Base-by-base conservation (phyloP, 2,797 vertebrate genomes). In the Chrysocyon brachyurus region DNA sequence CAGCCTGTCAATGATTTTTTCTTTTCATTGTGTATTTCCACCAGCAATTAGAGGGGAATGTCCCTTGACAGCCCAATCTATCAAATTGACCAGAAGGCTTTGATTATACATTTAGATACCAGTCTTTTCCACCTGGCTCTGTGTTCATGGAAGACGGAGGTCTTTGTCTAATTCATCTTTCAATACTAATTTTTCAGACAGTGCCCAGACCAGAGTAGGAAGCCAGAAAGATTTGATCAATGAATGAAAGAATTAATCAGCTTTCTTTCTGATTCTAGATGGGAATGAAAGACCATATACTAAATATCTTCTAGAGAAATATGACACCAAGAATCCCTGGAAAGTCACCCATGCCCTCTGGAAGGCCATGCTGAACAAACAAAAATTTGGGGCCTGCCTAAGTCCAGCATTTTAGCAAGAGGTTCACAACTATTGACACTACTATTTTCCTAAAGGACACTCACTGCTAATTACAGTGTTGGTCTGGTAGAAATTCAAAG, bases 241-340 rank as follows among this genome's bases (percentile, higher is more conserved):
- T 61, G 16, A 81, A 96, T 36, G 12, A 89, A 75, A 33, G 33
- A 72, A 64, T 33, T 1, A 70, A 21, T 33, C 54, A 75, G 21
- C 49, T 87, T 93, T 54, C 40, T 63, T 17, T 97, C 84, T 88
- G 5, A 83, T 93, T 95, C 21, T 54, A 95, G 79, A 15, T 52
- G 16, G 28, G n/a, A 94, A 77, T 64, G 54, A 85, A 87, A 94
- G 79, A 52, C 0, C 15, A 90, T 17, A 64, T 3, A 57, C 12
- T 28, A 79, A 72, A 70, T 46, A 68, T 54, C 68, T 93, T 85
- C 24, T 82, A 72, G 28, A 78, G 61, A 54, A 87, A 92, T 21
- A 72, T 79, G n/a, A 75, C 14, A n/a, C 15, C 22, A 94, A 89
- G 46, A 90, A 84, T 63, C 40, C 16, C 8, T 63, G 10, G 61